phyloP scores from a whole-genome alignment of 1,140 invertebrate genomes.

The Ceratitis capitata region DNA sequence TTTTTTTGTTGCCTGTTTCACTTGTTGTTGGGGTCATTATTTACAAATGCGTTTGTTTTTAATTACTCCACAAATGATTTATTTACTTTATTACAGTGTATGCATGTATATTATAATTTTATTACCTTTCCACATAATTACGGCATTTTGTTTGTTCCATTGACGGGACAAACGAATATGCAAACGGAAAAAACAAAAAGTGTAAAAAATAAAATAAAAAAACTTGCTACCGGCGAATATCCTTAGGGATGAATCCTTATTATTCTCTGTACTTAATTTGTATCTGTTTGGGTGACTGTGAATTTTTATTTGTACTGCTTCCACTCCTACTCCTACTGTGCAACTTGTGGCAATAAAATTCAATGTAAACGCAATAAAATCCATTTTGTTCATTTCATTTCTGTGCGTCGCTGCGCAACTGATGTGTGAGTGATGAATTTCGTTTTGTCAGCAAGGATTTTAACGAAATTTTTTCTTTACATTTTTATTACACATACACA shows the following conservation, averaged over 20 bases:
- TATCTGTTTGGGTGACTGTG: neutral
- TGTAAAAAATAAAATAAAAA: neutral
- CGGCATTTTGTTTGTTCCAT: neutral
- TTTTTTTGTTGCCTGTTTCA: neutral
- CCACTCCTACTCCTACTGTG: neutral
- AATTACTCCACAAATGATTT: constrained; percentile 36
- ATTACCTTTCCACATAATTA: constrained; percentile 30
- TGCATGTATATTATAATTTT: constrained; percentile 24
- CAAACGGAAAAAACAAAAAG: neutral
- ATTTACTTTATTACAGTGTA: constrained; percentile 29
- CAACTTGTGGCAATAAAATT: constrained; percentile 22
- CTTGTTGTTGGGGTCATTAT: neutral
- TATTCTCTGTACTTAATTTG: neutral
- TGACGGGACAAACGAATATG: neutral
- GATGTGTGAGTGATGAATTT: neutral
- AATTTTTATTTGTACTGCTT: neutral
- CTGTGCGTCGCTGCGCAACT: neutral
- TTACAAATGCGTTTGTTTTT: constrained; percentile 29
- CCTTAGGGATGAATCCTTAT: neutral
- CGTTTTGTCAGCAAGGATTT: neutral
- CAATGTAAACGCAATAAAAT: constrained; percentile 23
- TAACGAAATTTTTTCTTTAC: neutral
- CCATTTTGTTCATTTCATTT: neutral
- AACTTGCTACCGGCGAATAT: neutral
- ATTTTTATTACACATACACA: too few relatives aligned